Base-by-base conservation (phyloP, 2,888 invertebrate species). In the Pteria penguin region DNA sequence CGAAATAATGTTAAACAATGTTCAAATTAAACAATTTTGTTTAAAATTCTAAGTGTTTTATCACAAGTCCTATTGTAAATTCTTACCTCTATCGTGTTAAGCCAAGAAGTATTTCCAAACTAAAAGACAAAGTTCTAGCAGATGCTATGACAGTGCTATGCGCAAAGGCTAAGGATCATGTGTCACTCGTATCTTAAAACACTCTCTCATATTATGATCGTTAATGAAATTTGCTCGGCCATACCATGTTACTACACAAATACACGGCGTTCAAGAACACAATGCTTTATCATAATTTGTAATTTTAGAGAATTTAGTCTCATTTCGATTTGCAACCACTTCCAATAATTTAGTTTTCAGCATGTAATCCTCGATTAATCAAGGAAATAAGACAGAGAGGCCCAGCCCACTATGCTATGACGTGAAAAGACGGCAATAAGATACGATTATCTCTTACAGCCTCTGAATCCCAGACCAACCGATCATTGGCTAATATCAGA, bases 301-400 rank as follows among this genome's bases (percentile, higher is more conserved):
- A 69, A 77, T 77, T 72, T 77, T 77, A 62, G 67, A 73, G 61
- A 73, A 73, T 73, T 72, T 73, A 45, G 67, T 67, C 76, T 70
- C 65, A 69, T 77, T 77, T 69, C 72, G 58, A 77, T 69, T 77
- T 72, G 63, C 72, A 73, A 72, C 63, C 76, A 77, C 72, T 73
- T 77, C 70, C 65, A 73, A 54, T 77, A 77, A 77, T 77, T 77
- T 68, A 77, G 76, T 77, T 77, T 77, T 72, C 60, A 68, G 72
- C 65, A 70, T 77, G 73, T 77, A 77, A 77, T 77, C 73, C 69
- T 33, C 73, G 73, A 77, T 77, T 77, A 77, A 72, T 62, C 73
- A 73, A 45, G 31, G 31, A 67, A 69, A 77, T 63, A 27, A 69
- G 69, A 63, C 69, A 58, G 32, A 32, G 72, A 73, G 70, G 76